Evolutionary conservation across 2,113 vertebrate genomes (phyloP).

Genomic region (Rhynchopsitta pachyrhyncha): DNA sequence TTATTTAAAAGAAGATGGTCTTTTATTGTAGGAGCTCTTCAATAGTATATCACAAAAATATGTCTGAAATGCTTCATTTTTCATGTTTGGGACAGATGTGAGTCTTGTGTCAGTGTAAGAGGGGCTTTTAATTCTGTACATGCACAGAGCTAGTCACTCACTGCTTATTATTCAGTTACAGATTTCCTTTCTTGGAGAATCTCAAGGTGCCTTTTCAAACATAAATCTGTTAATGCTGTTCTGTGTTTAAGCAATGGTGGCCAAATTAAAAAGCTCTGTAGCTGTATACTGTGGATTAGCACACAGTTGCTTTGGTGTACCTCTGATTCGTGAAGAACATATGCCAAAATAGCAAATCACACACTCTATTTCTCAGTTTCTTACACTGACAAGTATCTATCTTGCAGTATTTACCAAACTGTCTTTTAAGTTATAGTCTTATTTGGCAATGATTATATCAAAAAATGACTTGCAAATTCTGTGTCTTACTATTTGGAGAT

Average conservation of each 20-base stretch:
- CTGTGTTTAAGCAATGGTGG: neutral
- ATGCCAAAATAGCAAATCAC: neutral
- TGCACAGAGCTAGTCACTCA: neutral
- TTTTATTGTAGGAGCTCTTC: neutral
- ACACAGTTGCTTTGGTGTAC: neutral
- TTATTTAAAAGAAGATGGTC: neutral
- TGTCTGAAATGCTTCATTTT: neutral
- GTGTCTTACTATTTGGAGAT: neutral
- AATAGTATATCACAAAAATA: neutral
- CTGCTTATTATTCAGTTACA: neutral
- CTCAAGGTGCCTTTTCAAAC: neutral
- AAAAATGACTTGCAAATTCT: neutral
- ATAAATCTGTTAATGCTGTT: neutral
- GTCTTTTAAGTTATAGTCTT: neutral
- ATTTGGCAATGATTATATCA: neutral
- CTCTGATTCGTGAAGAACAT: neutral
- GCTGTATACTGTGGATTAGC: neutral
- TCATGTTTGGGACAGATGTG: neutral
- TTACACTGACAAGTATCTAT: neutral
- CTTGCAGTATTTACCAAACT: neutral
- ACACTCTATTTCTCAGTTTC: neutral
- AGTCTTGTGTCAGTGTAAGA: rapidly evolving
- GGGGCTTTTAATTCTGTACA: neutral
- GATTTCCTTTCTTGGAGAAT: neutral
- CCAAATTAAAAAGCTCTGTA: neutral